These are phyloP conservation scores for Halcyon smyrnensis DNA, from an alignment of 2,797 vertebrate genomes.

Conservation along the genomic window DNA sequence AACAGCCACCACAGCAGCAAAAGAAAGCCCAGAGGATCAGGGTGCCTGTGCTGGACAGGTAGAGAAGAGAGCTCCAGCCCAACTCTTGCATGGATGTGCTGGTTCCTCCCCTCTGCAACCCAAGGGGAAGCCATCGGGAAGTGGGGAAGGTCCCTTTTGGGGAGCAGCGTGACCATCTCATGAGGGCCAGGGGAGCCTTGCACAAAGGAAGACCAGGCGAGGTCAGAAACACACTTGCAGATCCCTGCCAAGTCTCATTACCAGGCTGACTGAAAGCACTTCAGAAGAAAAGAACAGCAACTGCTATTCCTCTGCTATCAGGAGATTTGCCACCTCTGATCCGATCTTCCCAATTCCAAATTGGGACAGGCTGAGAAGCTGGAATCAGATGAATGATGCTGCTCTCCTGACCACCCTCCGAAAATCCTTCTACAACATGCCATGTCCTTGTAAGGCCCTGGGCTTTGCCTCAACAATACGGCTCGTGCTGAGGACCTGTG, in stretches of 20 bases:
- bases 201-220: not conserved
- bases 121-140: not conserved
- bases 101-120: not conserved
- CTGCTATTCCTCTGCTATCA: not conserved
- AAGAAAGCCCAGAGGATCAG: not conserved
- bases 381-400: constrained; percentile 43
- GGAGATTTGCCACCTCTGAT: constrained; percentile 52
- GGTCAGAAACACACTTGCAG: not conserved
- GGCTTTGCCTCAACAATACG: not conserved
- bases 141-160: not conserved
- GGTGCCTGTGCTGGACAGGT: not conserved
- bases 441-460: constrained; percentile 71
- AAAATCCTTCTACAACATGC: constrained; percentile 46
- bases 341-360: constrained; percentile 56
- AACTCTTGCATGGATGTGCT: not conserved
- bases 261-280: not conserved
- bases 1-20: not conserved
- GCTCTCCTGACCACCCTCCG: not conserved
- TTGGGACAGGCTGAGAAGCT: constrained; percentile 20
- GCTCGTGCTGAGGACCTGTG: not conserved
- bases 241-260: constrained; percentile 31
- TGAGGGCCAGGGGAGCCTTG: fast-evolving
- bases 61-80: not conserved
- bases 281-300: constrained; percentile 15
- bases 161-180: fast-evolving